Evolutionary conservation across 2,888 invertebrate species (phyloP).

Genomic region (Orthonevra nobilis): DNA sequence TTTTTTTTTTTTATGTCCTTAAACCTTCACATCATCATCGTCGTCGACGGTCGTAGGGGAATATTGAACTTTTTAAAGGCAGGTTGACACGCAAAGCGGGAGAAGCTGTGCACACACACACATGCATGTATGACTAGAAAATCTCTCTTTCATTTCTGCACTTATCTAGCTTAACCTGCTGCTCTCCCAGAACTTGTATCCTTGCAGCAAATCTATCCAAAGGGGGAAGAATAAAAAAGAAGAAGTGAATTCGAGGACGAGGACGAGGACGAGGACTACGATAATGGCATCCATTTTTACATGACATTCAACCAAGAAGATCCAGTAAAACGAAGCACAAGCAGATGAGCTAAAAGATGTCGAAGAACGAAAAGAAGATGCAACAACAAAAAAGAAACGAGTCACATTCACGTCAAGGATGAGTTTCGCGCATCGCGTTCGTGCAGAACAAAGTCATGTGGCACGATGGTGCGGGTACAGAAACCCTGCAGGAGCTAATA

Average conservation of each 20-base stretch:
- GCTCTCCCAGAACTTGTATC: slow-evolving; percentile 28
- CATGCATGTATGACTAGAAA: slow-evolving; percentile 7
- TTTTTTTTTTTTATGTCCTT: slow-evolving; percentile 44
- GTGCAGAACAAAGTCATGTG: slow-evolving; percentile 58
- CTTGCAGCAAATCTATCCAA: slow-evolving; percentile 18
- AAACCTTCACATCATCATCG: slow-evolving; percentile 38
- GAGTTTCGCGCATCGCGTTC: slow-evolving; percentile 59
- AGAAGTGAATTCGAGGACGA: too few relatives aligned
- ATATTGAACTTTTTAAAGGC: slow-evolving; percentile 48
- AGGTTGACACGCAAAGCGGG: too few relatives aligned
- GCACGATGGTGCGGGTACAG: slow-evolving; percentile 15
- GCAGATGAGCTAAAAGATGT: slow-evolving; percentile 42
- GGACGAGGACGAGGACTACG: too few relatives aligned
- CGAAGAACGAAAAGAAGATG: too few relatives aligned
- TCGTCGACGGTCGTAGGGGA: slow-evolving; percentile 24
- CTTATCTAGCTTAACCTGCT: slow-evolving; percentile 62
- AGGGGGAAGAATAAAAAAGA: slow-evolving; percentile 13
- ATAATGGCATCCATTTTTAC: slow-evolving; percentile 19
- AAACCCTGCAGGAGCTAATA: slow-evolving; percentile 51
- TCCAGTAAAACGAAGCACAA: slow-evolving; percentile 3
- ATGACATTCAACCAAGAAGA: slow-evolving; percentile 47
- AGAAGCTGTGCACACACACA: too few relatives aligned
- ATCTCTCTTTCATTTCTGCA: slow-evolving; percentile 57
- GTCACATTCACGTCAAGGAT: slow-evolving; percentile 57
- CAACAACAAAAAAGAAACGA: too few relatives aligned